Evolutionary conservation across 2,888 invertebrate species (phyloP).

Genomic region (Priocnemis perturbator): DNA sequence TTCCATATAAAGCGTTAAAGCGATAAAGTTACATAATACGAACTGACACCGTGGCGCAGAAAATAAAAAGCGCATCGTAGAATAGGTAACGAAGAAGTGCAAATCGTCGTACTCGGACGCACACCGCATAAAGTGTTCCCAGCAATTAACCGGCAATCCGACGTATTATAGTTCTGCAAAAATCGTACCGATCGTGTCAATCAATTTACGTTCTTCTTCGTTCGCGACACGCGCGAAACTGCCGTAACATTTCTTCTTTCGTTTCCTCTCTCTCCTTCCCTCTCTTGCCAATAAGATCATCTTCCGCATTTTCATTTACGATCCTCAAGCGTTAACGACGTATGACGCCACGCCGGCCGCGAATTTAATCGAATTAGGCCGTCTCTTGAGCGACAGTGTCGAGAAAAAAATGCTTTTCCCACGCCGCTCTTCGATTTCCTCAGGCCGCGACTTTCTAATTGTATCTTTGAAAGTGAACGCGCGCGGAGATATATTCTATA

Average conservation of each 20-base stretch:
- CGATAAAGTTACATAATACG: too few species aligned
- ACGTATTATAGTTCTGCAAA: background rate
- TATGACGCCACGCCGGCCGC: slow-evolving; percentile 58
- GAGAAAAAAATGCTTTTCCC: slow-evolving; percentile 32
- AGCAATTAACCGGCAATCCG: too few species aligned
- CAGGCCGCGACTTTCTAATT: slow-evolving; percentile 7
- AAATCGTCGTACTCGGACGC: too few species aligned
- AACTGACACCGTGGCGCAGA: background rate
- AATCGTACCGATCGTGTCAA: too few species aligned
- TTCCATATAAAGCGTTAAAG: too few species aligned
- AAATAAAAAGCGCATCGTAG: too few species aligned
- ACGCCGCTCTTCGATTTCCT: slow-evolving; percentile 20
- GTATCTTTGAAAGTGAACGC: background rate
- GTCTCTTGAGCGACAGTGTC: slow-evolving; percentile 25
- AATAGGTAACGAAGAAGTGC: too few species aligned
- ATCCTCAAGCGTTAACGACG: slow-evolving; percentile 55
- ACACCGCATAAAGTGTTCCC: too few species aligned
- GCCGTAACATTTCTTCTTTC: too few species aligned
- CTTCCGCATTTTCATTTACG: too few species aligned
- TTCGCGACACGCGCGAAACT: too few species aligned
- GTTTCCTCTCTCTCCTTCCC: too few species aligned
- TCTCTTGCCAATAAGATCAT: background rate
- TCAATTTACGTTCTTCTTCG: background rate
- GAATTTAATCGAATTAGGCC: slow-evolving; percentile 48
- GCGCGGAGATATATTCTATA: background rate